These are phyloP conservation scores for Rostratula benghalensis DNA, from an alignment of 2,113 vertebrate genomes.

Conservation along the genomic window DNA sequence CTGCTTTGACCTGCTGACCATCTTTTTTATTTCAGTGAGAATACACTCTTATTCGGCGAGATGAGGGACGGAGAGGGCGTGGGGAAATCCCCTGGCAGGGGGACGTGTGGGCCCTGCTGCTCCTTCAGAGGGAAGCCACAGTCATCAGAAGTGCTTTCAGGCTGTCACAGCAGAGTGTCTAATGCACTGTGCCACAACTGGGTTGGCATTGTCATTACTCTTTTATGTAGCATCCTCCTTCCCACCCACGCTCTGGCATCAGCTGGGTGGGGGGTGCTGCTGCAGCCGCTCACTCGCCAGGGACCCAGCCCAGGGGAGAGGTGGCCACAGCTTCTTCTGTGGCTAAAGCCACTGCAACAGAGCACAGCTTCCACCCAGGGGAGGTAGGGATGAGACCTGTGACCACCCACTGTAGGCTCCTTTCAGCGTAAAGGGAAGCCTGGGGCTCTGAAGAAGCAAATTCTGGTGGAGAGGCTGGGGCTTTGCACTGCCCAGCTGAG, in stretches of 20 bases:
- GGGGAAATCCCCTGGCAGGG: not conserved
- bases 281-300: fast-evolving
- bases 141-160: not conserved
- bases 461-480: not conserved
- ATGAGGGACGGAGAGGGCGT: not conserved
- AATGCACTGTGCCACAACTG: not conserved
- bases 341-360: fast-evolving
- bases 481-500: not conserved
- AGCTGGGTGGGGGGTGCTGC: not conserved
- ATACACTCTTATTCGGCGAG: fast-evolving
- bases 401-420: fast-evolving
- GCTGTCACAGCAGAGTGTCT: not conserved
- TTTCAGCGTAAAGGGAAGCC: no score
- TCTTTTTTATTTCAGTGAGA: not conserved
- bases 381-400: not conserved
- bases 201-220: not conserved
- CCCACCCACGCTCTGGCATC: fast-evolving
- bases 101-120: fast-evolving
- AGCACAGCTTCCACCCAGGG: not conserved
- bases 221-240: not conserved
- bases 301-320: not conserved
- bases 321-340: no score
- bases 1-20: not conserved
- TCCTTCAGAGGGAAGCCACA: not conserved
- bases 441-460: not conserved